Percentiles rank a stretch among this genome's conserved stretches.
Conservation (phyloP, 2,888 invertebrate species). For the Electrophaes corylata region DNA sequence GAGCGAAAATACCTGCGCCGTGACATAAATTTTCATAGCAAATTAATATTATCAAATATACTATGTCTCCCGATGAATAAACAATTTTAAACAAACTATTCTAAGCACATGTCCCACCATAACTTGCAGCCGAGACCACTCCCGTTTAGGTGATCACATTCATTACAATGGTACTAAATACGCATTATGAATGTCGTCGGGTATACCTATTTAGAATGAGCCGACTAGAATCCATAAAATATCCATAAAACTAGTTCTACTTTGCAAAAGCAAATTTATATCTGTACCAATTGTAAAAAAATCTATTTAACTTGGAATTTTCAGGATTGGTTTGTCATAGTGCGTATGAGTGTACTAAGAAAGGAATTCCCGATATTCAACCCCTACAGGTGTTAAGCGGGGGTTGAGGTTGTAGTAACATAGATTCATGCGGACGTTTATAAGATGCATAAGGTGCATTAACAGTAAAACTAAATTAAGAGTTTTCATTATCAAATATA, state of each 20-base stretch:
- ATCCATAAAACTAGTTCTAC: constrained; percentile 9
- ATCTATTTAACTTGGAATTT: too few species aligned
- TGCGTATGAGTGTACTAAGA: too few species aligned
- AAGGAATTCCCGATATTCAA: too few species aligned
- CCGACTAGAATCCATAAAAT: constrained; percentile 20
- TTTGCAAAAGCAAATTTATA: too few species aligned
- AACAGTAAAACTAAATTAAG: too few species aligned
- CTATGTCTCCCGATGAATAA: constrained; percentile 25
- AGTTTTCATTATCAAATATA: too few species aligned
- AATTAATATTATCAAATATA: constrained; percentile 25
- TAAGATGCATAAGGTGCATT: too few species aligned
- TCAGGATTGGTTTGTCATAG: too few species aligned
- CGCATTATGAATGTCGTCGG: constrained; percentile 65
- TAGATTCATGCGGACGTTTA: too few species aligned
- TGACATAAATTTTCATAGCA: constrained; percentile 27
- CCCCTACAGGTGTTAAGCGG: too few species aligned
- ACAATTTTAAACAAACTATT: constrained; percentile 31
- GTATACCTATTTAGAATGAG: constrained; percentile 47
- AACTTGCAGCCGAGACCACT: constrained; percentile 38
- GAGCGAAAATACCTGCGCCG: not conserved
- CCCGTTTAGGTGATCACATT: constrained; percentile 60
- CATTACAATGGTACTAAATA: constrained; percentile 70
- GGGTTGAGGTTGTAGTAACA: too few species aligned
- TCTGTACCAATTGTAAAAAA: too few species aligned
- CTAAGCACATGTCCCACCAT: constrained; percentile 33